phyloP scores from a whole-genome alignment of 2,113 vertebrate species.

The Leucopsar rothschildi region DNA sequence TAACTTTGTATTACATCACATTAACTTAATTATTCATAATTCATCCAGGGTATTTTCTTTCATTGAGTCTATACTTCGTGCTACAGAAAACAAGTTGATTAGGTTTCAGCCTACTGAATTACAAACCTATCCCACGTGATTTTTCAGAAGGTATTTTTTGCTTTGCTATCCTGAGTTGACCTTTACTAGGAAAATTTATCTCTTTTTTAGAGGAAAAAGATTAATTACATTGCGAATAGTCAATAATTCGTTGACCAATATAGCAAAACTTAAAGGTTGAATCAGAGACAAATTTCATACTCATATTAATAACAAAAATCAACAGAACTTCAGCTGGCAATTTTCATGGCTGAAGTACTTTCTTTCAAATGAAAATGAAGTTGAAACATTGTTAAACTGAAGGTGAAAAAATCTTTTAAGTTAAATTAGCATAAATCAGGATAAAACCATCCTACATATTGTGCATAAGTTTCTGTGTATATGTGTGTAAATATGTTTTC shows the following conservation, averaged over 20 bases:
- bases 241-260: neutral
- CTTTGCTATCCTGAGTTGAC: neutral
- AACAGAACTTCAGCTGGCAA: neutral
- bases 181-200: neutral
- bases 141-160: neutral
- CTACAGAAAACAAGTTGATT: neutral
- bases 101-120: neutral
- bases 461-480: neutral
- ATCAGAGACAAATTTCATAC: neutral
- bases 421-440: constrained; percentile 1
- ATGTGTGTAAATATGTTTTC: neutral
- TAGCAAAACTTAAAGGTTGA: neutral
- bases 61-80: neutral
- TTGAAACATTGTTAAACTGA: neutral
- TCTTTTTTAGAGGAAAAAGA: neutral
- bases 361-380: neutral
- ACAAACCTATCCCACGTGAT: neutral
- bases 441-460: neutral
- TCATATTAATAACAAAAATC: neutral
- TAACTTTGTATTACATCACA: neutral
- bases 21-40: neutral
- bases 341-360: neutral
- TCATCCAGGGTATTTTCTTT: neutral
- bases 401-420: neutral
- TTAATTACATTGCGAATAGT: neutral